phyloP scores from a whole-genome alignment of 2,113 vertebrate species.

The Edolisoma coerulescens region DNA sequence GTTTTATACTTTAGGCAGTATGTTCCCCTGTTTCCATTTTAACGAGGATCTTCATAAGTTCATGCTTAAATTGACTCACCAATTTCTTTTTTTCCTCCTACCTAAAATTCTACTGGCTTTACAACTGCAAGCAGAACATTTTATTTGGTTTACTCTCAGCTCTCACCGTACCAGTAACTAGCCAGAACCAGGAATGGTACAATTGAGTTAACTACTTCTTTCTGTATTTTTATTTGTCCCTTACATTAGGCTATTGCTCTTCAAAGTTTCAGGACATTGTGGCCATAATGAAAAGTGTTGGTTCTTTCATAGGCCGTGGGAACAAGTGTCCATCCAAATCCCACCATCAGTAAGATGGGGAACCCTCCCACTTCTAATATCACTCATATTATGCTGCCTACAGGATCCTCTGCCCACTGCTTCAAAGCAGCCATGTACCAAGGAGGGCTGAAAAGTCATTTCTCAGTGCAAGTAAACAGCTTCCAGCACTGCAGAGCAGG shows the following conservation, averaged over 20 bases:
- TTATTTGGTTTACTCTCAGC: neutral
- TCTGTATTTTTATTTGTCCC: neutral
- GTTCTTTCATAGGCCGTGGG: neutral
- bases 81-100: neutral
- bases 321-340: neutral
- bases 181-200: neutral
- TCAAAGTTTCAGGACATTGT: neutral
- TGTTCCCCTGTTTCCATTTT: neutral
- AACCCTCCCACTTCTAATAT: neutral
- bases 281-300: neutral
- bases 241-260: neutral
- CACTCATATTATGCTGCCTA: accelerated
- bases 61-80: neutral
- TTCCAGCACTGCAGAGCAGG: neutral
- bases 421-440: neutral
- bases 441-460: neutral
- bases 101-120: neutral
- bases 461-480: neutral
- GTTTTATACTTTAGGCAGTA: neutral
- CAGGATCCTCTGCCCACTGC: neutral
- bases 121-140: neutral
- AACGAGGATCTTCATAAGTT: neutral
- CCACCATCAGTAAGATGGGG: neutral
- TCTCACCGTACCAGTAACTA: neutral
- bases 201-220: neutral